phyloP scores from a whole-genome alignment of 1,140 invertebrate species.

The Drosophila bocqueti region DNA sequence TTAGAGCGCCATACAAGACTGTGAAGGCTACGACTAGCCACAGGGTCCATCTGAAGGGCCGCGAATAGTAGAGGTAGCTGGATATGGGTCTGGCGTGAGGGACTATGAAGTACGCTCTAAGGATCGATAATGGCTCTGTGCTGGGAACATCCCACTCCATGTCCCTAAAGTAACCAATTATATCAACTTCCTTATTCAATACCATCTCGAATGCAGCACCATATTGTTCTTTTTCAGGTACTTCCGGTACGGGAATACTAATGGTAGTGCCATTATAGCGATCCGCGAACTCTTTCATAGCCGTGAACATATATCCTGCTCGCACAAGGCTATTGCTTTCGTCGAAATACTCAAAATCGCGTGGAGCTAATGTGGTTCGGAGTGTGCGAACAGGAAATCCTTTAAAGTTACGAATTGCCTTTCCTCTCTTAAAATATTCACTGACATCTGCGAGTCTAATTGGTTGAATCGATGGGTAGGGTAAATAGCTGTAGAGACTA shows the following conservation, averaged over 20 bases:
- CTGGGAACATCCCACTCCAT: neutral
- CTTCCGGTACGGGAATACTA: too few relatives aligned
- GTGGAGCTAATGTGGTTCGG: constrained; percentile 1
- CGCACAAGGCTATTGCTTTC: neutral
- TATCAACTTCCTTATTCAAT: constrained; percentile 13
- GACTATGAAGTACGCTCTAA: constrained; percentile 13
- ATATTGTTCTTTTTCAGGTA: neutral
- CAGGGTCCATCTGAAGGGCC: constrained; percentile 45
- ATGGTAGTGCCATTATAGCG: constrained; percentile 23
- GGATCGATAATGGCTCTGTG: constrained; percentile 26
- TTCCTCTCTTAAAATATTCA: constrained; percentile 31
- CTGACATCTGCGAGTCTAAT: constrained; percentile 11
- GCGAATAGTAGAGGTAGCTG: constrained; percentile 52
- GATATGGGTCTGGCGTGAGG: constrained; percentile 51
- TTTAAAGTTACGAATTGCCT: constrained; percentile 16
- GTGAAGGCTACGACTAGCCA: constrained; percentile 47
- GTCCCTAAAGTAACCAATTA: constrained; percentile 26
- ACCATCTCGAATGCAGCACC: accelerated
- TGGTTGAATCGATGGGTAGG: constrained; percentile 42
- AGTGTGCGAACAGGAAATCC: constrained; percentile 7
- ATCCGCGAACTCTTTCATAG: constrained; percentile 20
- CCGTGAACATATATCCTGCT: constrained; percentile 35
- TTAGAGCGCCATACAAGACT: constrained; percentile 24
- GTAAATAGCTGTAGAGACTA: constrained; percentile 42
- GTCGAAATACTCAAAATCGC: constrained; percentile 37